Evolutionary conservation across 2,888 invertebrate species (phyloP).

Genomic region (Tetranychus piercei): DNA sequence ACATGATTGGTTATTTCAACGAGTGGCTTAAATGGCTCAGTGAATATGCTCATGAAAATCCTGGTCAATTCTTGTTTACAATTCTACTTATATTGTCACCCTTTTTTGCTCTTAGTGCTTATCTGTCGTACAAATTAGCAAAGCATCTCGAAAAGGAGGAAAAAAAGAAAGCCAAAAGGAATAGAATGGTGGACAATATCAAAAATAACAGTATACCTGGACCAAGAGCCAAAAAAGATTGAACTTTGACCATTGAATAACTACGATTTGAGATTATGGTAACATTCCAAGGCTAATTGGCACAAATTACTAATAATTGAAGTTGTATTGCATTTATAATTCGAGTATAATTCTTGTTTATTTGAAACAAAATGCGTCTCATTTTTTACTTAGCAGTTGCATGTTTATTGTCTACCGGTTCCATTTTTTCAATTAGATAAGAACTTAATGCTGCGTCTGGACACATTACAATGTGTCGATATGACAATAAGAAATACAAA

Average conservation of each 20-base stretch:
- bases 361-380: too few species aligned
- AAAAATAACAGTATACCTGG: slow-evolving; percentile 2
- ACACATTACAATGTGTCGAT: too few species aligned
- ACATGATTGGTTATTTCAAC: neutral
- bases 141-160: slow-evolving; percentile 39
- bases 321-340: too few species aligned
- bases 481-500: too few species aligned
- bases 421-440: too few species aligned
- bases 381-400: too few species aligned
- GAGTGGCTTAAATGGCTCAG: slow-evolving; percentile 10
- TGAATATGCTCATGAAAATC: slow-evolving; percentile 9
- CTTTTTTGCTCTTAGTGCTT: slow-evolving; percentile 37
- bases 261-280: too few species aligned
- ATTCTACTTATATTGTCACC: slow-evolving; percentile 38
- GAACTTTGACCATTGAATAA: neutral
- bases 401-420: too few species aligned
- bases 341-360: too few species aligned
- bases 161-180: slow-evolving; percentile 35
- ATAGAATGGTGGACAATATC: slow-evolving; percentile 34
- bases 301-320: too few species aligned
- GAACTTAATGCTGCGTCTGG: too few species aligned
- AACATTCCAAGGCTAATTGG: too few species aligned
- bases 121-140: slow-evolving; percentile 39
- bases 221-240: neutral
- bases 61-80: slow-evolving; percentile 11